A percentile compares a stretch with the other conserved stretches of the same genome.
Evolutionary conservation across 2,797 vertebrate genomes (phyloP).

Genomic region (Thripadectes ignobilis): DNA sequence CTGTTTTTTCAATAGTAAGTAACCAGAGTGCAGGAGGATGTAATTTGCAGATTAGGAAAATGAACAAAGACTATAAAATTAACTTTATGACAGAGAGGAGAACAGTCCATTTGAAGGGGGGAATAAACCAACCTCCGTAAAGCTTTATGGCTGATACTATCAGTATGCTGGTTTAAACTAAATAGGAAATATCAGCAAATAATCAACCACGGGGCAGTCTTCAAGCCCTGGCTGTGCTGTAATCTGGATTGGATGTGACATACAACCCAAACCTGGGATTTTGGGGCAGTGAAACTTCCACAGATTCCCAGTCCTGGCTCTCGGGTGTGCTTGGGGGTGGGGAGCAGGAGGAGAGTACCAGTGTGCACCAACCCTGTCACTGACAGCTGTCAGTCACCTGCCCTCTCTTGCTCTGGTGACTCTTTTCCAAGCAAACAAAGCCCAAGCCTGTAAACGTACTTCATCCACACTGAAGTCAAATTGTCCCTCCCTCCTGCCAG

Average conservation of each 20-base stretch:
- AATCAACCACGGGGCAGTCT: neutral
- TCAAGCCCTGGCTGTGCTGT: neutral
- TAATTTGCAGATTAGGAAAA: conserved; percentile 82
- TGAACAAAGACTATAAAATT: conserved; percentile 83
- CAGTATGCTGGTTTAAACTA: conserved; percentile 73
- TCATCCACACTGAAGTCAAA: neutral
- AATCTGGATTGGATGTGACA: neutral
- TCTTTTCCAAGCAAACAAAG: neutral
- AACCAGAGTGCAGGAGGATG: conserved; percentile 79
- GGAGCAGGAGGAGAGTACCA: neutral
- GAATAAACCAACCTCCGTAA: conserved; percentile 70
- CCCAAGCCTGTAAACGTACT: neutral
- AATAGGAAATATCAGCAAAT: conserved; percentile 73
- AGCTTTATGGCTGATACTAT: conserved; percentile 77
- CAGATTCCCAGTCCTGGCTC: neutral
- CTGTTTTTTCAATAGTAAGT: conserved; percentile 79
- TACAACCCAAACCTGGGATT: neutral
- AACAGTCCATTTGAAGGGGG: conserved; percentile 70
- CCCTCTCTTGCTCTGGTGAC: neutral
- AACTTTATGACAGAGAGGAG: conserved; percentile 77
- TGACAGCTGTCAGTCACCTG: neutral
- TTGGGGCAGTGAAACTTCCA: neutral
- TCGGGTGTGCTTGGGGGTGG: neutral
- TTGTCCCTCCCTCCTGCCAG: neutral
- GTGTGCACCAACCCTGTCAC: neutral